A percentile compares a stretch with the other conserved stretches of the same genome.
These are phyloP conservation scores for Eupithecia subumbrata DNA, from an alignment of 2,888 invertebrate genomes.

Conservation along the genomic window DNA sequence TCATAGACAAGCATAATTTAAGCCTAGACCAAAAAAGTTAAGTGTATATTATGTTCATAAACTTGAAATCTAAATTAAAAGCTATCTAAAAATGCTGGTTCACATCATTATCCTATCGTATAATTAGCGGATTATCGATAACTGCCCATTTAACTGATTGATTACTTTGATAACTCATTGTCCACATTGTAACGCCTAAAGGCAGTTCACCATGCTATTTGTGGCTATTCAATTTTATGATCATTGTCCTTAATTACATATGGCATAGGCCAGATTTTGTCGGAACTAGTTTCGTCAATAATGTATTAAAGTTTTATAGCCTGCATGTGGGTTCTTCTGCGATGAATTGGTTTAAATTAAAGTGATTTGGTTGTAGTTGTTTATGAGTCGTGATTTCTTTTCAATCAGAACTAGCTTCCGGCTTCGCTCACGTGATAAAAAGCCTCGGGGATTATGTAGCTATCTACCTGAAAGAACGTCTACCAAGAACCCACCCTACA, in stretches of 20 bases:
- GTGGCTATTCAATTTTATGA: neutral
- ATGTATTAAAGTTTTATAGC: neutral
- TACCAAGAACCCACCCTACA: too few relatives aligned
- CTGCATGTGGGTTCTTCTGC: neutral
- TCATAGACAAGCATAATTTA: neutral
- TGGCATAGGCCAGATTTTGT: neutral
- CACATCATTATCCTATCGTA: neutral
- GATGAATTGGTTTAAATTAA: neutral
- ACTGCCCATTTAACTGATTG: slow-evolving; percentile 4
- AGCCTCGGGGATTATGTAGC: neutral
- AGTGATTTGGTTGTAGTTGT: neutral
- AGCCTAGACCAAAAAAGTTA: neutral
- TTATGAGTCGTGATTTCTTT: neutral
- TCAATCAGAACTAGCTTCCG: neutral
- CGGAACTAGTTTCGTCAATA: neutral
- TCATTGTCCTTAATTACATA: neutral
- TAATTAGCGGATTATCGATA: slow-evolving; percentile 12
- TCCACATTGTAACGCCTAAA: neutral
- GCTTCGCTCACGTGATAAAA: neutral
- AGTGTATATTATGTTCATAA: neutral
- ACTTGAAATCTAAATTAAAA: neutral
- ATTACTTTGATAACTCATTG: neutral
- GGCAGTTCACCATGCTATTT: neutral
- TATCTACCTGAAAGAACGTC: neutral
- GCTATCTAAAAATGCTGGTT: neutral